These are phyloP conservation scores for Heterotilapia buettikoferi DNA, from an alignment of 2,113 vertebrate species.

Conservation along the genomic window DNA sequence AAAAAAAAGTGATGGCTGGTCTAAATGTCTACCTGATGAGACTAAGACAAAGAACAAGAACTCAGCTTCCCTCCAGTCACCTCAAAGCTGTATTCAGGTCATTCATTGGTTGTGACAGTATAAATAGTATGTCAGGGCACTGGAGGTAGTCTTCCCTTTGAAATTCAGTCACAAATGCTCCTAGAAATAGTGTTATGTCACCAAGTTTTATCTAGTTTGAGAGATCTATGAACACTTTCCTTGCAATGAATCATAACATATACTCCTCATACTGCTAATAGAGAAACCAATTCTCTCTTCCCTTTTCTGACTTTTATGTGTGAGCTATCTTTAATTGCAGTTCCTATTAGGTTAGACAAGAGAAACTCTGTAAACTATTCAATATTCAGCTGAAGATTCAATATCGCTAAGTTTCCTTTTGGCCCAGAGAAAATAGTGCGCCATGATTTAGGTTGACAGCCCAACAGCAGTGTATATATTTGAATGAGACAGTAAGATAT, in stretches of 20 bases:
- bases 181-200: not conserved
- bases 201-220: not conserved
- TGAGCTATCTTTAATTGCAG: constrained; percentile 5
- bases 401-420: constrained; percentile 67
- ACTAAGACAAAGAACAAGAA: constrained; percentile 2
- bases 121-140: not conserved
- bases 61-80: not conserved
- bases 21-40: constrained; percentile 27
- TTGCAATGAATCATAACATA: not conserved
- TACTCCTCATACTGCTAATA: not conserved
- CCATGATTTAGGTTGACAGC: constrained; percentile 56
- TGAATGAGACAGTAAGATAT: constrained; percentile 55
- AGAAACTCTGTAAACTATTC: constrained; percentile 17
- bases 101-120: not conserved
- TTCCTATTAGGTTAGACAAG: not conserved
- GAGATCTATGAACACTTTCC: not conserved
- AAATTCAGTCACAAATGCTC: not conserved
- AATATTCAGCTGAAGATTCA: constrained; percentile 45
- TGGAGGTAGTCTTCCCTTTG: not conserved
- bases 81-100: not conserved
- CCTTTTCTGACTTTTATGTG: not conserved
- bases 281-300: not conserved
- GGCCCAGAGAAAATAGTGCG: constrained; percentile 42
- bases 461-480: constrained; percentile 51
- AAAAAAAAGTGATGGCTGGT: not conserved